phyloP scores from a whole-genome alignment of 2,797 vertebrate genomes.

The Pterois miles region DNA sequence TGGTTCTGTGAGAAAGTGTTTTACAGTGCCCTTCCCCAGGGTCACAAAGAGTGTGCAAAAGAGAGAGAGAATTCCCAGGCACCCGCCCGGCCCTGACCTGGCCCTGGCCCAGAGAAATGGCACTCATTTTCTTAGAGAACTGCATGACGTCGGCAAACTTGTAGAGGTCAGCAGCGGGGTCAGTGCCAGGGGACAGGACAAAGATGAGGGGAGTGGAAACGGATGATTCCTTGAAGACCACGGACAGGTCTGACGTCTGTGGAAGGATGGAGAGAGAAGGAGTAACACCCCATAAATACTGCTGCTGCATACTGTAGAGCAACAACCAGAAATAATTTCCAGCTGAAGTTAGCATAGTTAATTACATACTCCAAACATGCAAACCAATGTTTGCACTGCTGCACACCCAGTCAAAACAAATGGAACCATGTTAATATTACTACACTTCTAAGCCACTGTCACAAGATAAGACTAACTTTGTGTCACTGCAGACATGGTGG shows the following conservation, averaged over 20 bases:
- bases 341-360: background rate
- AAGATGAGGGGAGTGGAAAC: slow-evolving; percentile 88
- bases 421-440: background rate
- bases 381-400: slow-evolving; percentile 4
- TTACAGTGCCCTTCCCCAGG: slow-evolving; percentile 12
- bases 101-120: slow-evolving; percentile 93
- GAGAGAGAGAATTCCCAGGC: slow-evolving; percentile 15
- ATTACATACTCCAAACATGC: background rate
- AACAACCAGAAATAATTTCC: background rate
- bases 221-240: slow-evolving; percentile 88
- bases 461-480: background rate
- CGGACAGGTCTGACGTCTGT: slow-evolving; percentile 88
- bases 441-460: background rate
- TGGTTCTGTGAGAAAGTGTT: slow-evolving; percentile 34
- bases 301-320: background rate
- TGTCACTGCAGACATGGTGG: background rate
- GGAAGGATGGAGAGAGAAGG: slow-evolving; percentile 9
- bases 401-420: background rate
- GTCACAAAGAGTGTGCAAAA: slow-evolving; percentile 14
- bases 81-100: slow-evolving; percentile 83
- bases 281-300: background rate
- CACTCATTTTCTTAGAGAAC: slow-evolving; percentile 91
- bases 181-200: slow-evolving; percentile 91
- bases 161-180: slow-evolving; percentile 91
- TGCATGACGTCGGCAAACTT: slow-evolving; percentile 94